Conservation (phyloP, 2,113 vertebrate species). For the Plectropomus leopardus region DNA sequence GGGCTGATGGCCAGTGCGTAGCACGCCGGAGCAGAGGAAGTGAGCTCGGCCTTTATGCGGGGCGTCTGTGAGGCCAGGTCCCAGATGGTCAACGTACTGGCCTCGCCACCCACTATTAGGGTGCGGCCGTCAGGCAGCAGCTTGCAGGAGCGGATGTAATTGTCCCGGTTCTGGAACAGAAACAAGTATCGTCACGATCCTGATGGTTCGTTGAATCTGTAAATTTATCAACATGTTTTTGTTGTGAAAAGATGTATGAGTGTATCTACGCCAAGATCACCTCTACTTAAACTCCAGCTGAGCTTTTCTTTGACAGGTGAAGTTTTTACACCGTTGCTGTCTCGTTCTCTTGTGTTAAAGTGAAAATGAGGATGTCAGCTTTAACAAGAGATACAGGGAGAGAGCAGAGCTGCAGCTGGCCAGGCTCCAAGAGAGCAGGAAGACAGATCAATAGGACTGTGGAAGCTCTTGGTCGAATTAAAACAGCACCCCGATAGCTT, state of each 20-base stretch:
- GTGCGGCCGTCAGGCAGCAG: constrained; percentile 96
- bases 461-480: constrained; percentile 80
- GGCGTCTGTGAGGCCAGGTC: constrained; percentile 96
- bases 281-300: constrained; percentile 7
- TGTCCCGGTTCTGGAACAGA: constrained; percentile 92
- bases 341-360: constrained; percentile 25
- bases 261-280: neutral
- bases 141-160: constrained; percentile 99
- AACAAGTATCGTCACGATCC: neutral
- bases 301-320: constrained; percentile 34
- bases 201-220: neutral
- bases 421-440: constrained; percentile 54
- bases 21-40: constrained; percentile 95
- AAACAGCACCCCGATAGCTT: constrained; percentile 77
- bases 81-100: constrained; percentile 98
- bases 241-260: neutral
- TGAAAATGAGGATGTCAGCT: constrained; percentile 69
- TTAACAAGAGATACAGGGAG: constrained; percentile 46
- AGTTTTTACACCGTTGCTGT: constrained; percentile 16
- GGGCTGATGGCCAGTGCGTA: constrained; percentile 98
- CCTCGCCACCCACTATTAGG: constrained; percentile 96
- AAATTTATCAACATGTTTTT: neutral
- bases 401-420: constrained; percentile 38
- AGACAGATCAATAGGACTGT: constrained; percentile 75
- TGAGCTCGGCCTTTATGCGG: constrained; percentile 96